phyloP scores from a whole-genome alignment of 2,797 vertebrate species.

The Scleropages formosus region DNA sequence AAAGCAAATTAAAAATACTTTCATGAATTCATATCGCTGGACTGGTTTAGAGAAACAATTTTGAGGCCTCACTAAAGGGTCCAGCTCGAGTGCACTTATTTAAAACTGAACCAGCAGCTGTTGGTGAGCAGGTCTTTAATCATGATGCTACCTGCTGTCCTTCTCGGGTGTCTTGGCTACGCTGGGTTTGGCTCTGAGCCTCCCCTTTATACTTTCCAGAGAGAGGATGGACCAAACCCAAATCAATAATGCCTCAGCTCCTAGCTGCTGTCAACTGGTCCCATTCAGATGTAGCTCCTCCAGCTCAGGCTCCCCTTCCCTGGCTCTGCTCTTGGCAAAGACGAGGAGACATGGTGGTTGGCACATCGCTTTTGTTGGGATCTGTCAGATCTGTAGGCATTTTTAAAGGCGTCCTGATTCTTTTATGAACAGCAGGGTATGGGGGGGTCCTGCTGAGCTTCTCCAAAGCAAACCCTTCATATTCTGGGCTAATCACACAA shows the following conservation, averaged over 20 bases:
- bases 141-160: conserved; percentile 65
- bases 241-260: conserved; percentile 41
- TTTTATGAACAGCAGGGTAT: conserved; percentile 61
- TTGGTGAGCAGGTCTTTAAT: conserved; percentile 28
- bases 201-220: conserved; percentile 35
- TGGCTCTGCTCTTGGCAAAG: conserved; percentile 23
- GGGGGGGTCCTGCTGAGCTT: conserved; percentile 53
- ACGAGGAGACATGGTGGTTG: conserved; percentile 47
- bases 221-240: conserved; percentile 34
- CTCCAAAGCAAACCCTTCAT: conserved; percentile 59
- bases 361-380: conserved; percentile 61
- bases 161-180: conserved; percentile 65
- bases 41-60: background rate
- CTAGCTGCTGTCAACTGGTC: conserved; percentile 61
- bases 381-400: conserved; percentile 61
- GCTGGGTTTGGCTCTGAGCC: conserved; percentile 71
- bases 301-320: conserved; percentile 42
- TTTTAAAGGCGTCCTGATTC: conserved; percentile 61
- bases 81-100: background rate
- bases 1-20: background rate
- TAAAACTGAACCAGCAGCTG: background rate
- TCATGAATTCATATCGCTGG: conserved; percentile 2
- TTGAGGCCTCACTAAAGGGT: background rate
- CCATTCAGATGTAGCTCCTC: conserved; percentile 63
- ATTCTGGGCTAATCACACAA: conserved; percentile 56